These are phyloP conservation scores for Cheilosia grossa DNA, from an alignment of 2,888 invertebrate genomes.

Conservation along the genomic window DNA sequence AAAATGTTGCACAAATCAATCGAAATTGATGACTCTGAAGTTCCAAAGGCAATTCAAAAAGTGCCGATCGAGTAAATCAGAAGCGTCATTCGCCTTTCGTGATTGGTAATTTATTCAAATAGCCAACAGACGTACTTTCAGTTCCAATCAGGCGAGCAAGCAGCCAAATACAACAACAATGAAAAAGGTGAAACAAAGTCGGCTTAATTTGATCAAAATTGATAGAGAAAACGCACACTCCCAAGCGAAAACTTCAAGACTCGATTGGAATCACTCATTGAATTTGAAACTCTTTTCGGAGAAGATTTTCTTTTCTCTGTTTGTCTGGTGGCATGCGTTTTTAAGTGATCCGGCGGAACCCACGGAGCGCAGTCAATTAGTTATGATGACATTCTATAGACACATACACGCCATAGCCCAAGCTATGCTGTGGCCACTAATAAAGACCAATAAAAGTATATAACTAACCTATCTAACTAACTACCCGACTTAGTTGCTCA, in stretches of 20 bases:
- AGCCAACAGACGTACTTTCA: constrained; percentile 1
- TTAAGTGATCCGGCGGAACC: constrained; percentile 43
- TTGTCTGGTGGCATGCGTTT: neutral
- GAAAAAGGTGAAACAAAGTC: constrained; percentile 12
- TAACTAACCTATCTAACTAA: constrained; percentile 51
- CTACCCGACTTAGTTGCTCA: constrained; percentile 56
- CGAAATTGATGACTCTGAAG: constrained; percentile 22
- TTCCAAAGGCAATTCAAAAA: constrained; percentile 28
- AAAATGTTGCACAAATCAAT: neutral
- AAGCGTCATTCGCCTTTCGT: neutral
- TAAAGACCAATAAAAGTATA: constrained; percentile 66
- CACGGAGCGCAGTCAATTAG: constrained; percentile 4
- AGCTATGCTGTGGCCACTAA: constrained; percentile 49
- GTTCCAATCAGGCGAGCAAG: neutral
- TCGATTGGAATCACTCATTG: neutral
- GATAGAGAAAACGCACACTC: neutral
- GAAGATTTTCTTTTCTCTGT: constrained; percentile 23
- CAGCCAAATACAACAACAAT: neutral
- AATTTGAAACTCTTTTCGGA: constrained; percentile 6
- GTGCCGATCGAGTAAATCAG: constrained; percentile 21
- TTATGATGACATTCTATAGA: neutral
- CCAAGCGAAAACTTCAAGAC: constrained; percentile 19
- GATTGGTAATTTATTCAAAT: constrained; percentile 24
- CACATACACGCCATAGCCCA: constrained; percentile 28
- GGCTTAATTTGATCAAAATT: constrained; percentile 12